Percentiles rank a stretch among this genome's conserved stretches.
These are phyloP conservation scores for Unio pictorum DNA, from an alignment of 2,888 invertebrate genomes.

Conservation along the genomic window DNA sequence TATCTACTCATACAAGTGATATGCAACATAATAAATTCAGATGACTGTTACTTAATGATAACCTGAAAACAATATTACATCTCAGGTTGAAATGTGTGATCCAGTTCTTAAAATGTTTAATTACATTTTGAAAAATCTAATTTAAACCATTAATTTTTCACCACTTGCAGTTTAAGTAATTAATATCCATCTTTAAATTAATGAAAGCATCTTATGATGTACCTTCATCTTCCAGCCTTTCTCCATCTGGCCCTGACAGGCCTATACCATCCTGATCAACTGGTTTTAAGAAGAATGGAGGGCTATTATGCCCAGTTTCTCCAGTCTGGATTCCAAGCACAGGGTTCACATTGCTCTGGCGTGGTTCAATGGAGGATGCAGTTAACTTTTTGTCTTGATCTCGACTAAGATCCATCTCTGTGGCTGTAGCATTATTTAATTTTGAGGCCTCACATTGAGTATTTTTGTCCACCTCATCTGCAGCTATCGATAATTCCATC, in stretches of 20 bases:
- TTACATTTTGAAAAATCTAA: no score
- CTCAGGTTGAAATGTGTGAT: no score
- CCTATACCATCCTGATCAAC: conserved; percentile 64
- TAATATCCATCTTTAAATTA: background rate
- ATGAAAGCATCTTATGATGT: conserved; percentile 1
- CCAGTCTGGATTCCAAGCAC: conserved; percentile 49
- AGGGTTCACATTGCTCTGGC: conserved; percentile 17
- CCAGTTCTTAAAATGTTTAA: no score
- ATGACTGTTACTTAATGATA: no score
- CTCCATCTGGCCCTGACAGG: conserved; percentile 51
- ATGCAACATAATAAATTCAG: no score
- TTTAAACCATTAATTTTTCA: no score
- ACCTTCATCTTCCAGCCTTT: conserved; percentile 65
- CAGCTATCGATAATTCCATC: background rate
- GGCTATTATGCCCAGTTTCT: conserved; percentile 51
- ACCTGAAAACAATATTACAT: no score
- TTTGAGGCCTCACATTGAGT: no score
- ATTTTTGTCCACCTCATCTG: no score
- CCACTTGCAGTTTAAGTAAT: no score
- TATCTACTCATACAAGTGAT: no score
- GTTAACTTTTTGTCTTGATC: background rate
- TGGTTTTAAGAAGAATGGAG: conserved; percentile 67
- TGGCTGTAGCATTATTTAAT: background rate
- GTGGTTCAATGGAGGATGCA: no score
- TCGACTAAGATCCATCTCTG: background rate